phyloP scores from a whole-genome alignment of 2,113 vertebrate species.

The Hippocampus guttulatus region DNA sequence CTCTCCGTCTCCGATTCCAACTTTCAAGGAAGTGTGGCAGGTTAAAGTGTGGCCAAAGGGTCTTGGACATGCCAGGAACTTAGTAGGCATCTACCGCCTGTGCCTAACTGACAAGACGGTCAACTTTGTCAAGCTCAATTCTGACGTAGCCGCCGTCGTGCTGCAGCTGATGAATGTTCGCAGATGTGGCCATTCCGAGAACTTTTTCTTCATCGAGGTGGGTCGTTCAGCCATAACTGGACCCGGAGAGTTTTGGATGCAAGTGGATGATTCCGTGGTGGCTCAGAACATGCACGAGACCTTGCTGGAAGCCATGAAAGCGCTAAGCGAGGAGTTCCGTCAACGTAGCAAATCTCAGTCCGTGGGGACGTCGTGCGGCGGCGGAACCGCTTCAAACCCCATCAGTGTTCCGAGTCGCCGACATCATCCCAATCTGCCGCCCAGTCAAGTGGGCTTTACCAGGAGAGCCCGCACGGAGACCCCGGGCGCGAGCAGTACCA shows the following conservation, averaged over 20 bases:
- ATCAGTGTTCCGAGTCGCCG: conserved; percentile 71
- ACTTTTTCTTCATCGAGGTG: conserved; percentile 84
- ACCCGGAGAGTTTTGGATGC: conserved; percentile 83
- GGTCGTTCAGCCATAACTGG: conserved; percentile 76
- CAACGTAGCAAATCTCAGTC: conserved; percentile 78
- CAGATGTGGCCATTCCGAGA: conserved; percentile 78
- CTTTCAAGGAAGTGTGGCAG: conserved; percentile 83
- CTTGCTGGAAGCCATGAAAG: conserved; percentile 80
- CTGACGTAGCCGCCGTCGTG: conserved; percentile 74
- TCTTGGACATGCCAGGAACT: conserved; percentile 75
- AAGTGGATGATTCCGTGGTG: conserved; percentile 78
- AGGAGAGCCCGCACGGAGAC: conserved; percentile 74
- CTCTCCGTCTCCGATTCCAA: conserved; percentile 66
- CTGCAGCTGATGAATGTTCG: conserved; percentile 81
- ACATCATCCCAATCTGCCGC: conserved; percentile 65
- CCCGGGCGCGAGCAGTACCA: conserved; percentile 69
- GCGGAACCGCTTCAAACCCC: conserved; percentile 76
- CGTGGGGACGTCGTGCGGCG: conserved; percentile 69
- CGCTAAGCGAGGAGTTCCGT: conserved; percentile 79
- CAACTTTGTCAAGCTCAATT: conserved; percentile 77
- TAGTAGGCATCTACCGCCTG: conserved; percentile 77
- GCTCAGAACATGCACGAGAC: conserved; percentile 84
- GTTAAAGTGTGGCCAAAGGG: conserved; percentile 80
- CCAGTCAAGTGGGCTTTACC: conserved; percentile 71
- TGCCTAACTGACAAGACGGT: conserved; percentile 79